phyloP scores from a whole-genome alignment of 1,140 invertebrate genomes.

The Coenobita brevimanus region DNA sequence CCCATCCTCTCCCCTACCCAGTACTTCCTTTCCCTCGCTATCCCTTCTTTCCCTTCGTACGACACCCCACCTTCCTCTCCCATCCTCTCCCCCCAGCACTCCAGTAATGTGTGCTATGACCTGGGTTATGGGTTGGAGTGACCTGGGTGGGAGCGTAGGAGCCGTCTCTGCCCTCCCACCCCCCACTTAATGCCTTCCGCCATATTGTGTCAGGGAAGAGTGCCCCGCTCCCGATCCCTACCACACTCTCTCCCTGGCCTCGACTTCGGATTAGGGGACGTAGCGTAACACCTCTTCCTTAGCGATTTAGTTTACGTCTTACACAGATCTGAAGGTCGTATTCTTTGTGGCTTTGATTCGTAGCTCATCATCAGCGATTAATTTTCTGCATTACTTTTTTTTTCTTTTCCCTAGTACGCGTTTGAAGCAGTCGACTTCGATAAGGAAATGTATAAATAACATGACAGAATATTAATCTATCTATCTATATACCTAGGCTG shows the following conservation, averaged over 20 bases:
- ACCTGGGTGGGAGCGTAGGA: constrained; percentile 16
- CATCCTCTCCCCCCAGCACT: background rate
- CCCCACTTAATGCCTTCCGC: constrained; percentile 53
- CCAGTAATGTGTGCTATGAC: background rate
- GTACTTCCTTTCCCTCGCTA: background rate
- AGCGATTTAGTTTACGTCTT: too few relatives aligned
- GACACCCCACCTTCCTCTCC: background rate
- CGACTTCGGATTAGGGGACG: constrained; percentile 16
- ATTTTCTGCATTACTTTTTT: too few relatives aligned
- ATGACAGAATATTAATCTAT: too few relatives aligned
- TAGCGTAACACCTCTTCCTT: too few relatives aligned
- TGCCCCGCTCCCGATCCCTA: background rate
- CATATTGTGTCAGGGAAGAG: constrained; percentile 45
- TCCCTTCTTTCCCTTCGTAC: background rate
- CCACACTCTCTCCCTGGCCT: background rate
- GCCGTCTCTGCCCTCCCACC: constrained; percentile 15
- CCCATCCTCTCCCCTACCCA: background rate
- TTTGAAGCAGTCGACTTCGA: too few relatives aligned
- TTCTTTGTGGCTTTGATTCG: too few relatives aligned
- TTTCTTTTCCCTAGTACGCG: too few relatives aligned
- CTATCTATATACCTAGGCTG: too few relatives aligned
- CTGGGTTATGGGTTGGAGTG: constrained; percentile 32
- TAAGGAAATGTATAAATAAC: too few relatives aligned
- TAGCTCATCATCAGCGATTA: too few relatives aligned
- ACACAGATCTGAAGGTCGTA: too few relatives aligned